phyloP scores from a whole-genome alignment of 2,888 invertebrate species.

The Caenorhabditis drosophilae region DNA sequence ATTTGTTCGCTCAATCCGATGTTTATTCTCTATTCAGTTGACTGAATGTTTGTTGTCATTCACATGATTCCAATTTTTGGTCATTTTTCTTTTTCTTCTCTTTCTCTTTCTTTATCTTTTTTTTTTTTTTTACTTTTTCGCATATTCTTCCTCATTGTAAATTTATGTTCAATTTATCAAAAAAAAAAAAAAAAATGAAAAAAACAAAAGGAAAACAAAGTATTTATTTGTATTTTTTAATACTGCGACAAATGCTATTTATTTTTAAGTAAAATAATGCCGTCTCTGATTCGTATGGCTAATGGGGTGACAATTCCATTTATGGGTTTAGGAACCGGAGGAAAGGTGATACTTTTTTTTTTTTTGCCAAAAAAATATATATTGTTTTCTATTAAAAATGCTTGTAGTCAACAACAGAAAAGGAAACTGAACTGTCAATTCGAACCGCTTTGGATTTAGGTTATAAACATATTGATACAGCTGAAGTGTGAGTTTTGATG shows the following conservation, averaged over 20 bases:
- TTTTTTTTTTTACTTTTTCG: background rate
- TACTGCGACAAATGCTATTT: too few species aligned
- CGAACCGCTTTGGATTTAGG: conserved; percentile 50
- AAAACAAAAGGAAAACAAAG: too few species aligned
- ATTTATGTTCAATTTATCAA: too few species aligned
- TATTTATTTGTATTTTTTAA: too few species aligned
- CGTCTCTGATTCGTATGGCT: conserved; percentile 7
- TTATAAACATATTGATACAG: conserved; percentile 75
- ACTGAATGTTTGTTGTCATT: background rate
- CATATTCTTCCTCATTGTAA: background rate
- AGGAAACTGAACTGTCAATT: conserved; percentile 11
- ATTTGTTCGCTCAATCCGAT: too few species aligned
- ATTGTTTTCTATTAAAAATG: background rate
- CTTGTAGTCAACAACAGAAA: background rate
- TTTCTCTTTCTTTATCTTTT: background rate
- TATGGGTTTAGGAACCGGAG: conserved; percentile 37
- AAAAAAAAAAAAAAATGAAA: too few species aligned
- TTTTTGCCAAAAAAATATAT: background rate
- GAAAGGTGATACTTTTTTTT: conserved; percentile 13
- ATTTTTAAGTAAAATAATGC: background rate
- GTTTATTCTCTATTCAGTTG: too few species aligned
- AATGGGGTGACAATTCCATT: conserved; percentile 35
- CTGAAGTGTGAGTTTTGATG: conserved; percentile 65
- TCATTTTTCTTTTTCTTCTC: background rate
- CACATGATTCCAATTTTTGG: background rate